These are phyloP conservation scores for Sciaenops ocellatus DNA, from an alignment of 2,797 vertebrate genomes.

Conservation along the genomic window DNA sequence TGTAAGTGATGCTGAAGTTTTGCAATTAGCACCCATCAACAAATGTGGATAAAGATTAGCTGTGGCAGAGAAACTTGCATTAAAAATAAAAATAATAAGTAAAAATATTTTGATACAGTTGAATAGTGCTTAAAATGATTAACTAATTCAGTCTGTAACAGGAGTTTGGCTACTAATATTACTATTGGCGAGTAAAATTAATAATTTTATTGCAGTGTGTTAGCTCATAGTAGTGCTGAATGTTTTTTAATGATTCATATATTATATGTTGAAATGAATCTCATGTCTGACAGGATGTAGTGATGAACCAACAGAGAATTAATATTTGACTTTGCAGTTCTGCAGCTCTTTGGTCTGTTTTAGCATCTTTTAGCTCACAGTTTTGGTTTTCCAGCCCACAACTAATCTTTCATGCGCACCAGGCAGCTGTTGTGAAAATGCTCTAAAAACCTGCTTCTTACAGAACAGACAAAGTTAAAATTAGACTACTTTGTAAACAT, in stretches of 20 bases:
- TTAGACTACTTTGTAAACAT: background rate
- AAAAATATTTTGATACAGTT: background rate
- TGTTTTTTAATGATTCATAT: background rate
- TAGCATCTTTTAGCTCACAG: background rate
- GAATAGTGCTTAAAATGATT: background rate
- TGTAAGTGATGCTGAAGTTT: conserved; percentile 75
- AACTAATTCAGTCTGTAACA: background rate
- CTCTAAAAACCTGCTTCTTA: too few relatives aligned
- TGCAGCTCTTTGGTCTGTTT: background rate
- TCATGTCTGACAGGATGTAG: too few relatives aligned
- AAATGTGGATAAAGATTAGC: background rate
- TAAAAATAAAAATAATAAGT: background rate
- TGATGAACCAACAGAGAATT: too few relatives aligned
- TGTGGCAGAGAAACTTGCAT: too few relatives aligned
- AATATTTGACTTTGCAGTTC: background rate
- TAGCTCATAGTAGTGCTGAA: too few relatives aligned
- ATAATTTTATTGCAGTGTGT: background rate
- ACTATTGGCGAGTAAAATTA: background rate
- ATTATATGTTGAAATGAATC: too few relatives aligned
- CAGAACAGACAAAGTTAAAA: background rate
- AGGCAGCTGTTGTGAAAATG: too few relatives aligned
- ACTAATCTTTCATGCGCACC: too few relatives aligned
- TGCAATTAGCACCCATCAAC: background rate
- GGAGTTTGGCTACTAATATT: too few relatives aligned
- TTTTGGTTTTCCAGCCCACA: background rate